Evolutionary conservation across 2,888 invertebrate genomes (phyloP).

Genomic region (Eueremaeus valkanovi): DNA sequence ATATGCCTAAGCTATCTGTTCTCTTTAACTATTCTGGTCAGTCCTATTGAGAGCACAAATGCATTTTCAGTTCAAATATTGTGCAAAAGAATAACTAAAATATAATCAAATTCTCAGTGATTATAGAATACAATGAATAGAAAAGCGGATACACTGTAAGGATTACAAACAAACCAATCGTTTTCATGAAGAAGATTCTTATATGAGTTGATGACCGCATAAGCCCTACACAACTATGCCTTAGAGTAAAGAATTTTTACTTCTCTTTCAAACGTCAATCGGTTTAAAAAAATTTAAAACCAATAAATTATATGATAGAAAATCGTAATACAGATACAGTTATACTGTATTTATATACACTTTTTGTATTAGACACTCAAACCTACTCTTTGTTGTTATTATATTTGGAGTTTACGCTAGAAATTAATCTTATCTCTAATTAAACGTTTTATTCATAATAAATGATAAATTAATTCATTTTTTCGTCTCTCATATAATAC

Average conservation of each 20-base stretch:
- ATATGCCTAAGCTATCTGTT: no score
- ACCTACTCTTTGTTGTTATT: background rate
- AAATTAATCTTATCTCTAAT: constrained; percentile 13
- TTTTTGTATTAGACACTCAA: background rate
- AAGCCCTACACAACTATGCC: background rate
- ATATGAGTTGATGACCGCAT: constrained; percentile 8
- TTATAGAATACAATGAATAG: no score
- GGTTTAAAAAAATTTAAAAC: background rate
- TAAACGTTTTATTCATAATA: constrained; percentile 1
- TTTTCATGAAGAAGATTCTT: background rate
- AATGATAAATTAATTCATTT: background rate
- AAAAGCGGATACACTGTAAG: background rate
- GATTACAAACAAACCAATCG: background rate
- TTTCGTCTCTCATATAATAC: background rate
- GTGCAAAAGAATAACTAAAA: no score
- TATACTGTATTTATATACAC: background rate
- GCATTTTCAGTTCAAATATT: no score
- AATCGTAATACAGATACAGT: background rate
- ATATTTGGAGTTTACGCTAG: background rate
- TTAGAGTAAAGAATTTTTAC: background rate
- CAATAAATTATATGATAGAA: background rate
- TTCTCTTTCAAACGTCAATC: background rate
- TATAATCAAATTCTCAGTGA: no score
- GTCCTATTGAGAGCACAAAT: no score
- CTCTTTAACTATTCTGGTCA: no score